phyloP scores from a whole-genome alignment of 2,888 invertebrate species.

The Spilosoma lubricipeda region DNA sequence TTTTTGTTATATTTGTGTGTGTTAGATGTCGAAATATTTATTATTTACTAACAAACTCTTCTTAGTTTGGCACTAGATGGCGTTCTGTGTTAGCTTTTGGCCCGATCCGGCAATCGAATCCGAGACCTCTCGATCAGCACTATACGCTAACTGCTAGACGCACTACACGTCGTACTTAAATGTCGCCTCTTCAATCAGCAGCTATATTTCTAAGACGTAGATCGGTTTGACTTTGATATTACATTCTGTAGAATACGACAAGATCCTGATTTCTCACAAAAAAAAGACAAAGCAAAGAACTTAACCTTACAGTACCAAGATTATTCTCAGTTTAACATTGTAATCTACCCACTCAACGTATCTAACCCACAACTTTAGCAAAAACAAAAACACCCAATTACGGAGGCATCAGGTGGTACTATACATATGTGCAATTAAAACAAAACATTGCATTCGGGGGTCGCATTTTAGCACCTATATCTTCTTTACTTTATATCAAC shows the following conservation, averaged over 20 bases:
- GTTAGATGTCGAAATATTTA: no score
- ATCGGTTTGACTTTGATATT: not conserved
- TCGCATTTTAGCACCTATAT: constrained; percentile 56
- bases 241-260: not conserved
- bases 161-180: no score
- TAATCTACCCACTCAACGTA: not conserved
- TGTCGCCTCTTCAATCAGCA: not conserved
- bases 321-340: not conserved
- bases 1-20: no score
- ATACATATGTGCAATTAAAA: constrained; percentile 74
- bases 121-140: no score
- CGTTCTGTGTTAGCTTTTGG: no score
- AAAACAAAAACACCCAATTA: constrained; percentile 54
- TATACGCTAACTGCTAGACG: no score
- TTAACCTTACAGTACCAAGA: not conserved
- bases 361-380: constrained; percentile 4
- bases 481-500: constrained; percentile 77
- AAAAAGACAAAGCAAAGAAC: not conserved
- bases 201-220: not conserved
- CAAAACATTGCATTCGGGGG: constrained; percentile 66
- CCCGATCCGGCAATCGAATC: no score
- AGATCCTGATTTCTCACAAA: not conserved
- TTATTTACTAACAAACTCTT: no score
- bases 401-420: constrained; percentile 73
- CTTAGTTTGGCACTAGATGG: no score